These are phyloP conservation scores for Corythornis madagascariensis DNA, from an alignment of 2,113 vertebrate genomes.

Conservation along the genomic window DNA sequence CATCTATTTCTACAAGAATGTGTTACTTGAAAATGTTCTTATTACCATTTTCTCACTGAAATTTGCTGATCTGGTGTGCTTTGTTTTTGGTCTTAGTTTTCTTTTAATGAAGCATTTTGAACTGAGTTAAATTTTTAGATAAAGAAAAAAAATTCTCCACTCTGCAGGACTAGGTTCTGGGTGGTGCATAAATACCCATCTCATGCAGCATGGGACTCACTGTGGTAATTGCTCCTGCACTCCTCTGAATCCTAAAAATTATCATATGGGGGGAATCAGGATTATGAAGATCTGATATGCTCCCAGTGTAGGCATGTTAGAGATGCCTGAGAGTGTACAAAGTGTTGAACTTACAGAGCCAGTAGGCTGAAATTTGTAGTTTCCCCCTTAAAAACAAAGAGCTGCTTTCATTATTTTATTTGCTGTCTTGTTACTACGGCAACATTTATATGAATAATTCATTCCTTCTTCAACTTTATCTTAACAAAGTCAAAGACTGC, in stretches of 20 bases:
- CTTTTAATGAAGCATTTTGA: neutral
- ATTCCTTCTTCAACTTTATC: constrained; percentile 76
- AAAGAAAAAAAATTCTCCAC: neutral
- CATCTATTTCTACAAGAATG: neutral
- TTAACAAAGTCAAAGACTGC: constrained; percentile 76
- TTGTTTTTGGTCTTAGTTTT: neutral
- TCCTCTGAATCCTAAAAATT: neutral
- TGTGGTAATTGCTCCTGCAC: neutral
- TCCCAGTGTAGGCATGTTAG: neutral
- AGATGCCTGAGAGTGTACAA: neutral
- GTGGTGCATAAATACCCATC: neutral
- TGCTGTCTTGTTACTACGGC: constrained; percentile 74
- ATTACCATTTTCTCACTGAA: neutral
- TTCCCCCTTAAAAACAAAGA: constrained; percentile 68
- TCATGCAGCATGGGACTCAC: neutral
- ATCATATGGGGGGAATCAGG: neutral
- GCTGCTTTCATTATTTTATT: constrained; percentile 77
- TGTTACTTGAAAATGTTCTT: neutral
- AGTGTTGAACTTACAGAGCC: constrained; percentile 50
- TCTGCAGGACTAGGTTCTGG: neutral
- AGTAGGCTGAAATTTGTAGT: constrained; percentile 58
- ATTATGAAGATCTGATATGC: neutral
- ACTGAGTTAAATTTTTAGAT: neutral
- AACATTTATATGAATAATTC: constrained; percentile 80
- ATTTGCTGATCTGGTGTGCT: neutral